Conservation (phyloP, 2,113 vertebrate species). For the Copsychus sechellarum region DNA sequence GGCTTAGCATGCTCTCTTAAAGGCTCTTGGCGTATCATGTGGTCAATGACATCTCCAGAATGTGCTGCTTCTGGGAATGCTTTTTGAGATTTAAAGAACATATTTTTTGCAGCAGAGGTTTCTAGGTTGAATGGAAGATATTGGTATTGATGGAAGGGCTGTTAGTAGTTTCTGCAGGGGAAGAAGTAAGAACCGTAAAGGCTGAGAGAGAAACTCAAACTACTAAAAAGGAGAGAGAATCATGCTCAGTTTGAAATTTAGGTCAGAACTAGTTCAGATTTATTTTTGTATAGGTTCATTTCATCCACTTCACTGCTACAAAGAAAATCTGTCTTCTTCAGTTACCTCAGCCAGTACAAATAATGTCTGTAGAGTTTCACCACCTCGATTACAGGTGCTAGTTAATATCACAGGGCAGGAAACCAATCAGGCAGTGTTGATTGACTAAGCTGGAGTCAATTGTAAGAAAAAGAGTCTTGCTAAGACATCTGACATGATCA, state of each 20-base stretch:
- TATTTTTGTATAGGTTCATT: neutral
- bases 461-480: neutral
- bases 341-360: neutral
- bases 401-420: neutral
- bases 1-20: neutral
- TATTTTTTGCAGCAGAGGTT: neutral
- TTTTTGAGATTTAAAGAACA: neutral
- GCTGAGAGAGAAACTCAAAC: neutral
- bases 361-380: neutral
- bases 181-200: neutral
- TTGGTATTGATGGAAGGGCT: neutral
- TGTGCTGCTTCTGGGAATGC: neutral
- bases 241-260: constrained; percentile 21
- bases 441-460: neutral
- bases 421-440: neutral
- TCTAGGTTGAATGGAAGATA: neutral
- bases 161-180: neutral
- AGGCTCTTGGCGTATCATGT: neutral
- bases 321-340: neutral
- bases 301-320: neutral
- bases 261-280: neutral
- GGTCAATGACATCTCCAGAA: neutral
- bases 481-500: neutral
- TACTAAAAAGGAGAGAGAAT: neutral
- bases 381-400: fast-evolving